phyloP scores from a whole-genome alignment of 2,113 vertebrate species.

The Ciconia maguari region DNA sequence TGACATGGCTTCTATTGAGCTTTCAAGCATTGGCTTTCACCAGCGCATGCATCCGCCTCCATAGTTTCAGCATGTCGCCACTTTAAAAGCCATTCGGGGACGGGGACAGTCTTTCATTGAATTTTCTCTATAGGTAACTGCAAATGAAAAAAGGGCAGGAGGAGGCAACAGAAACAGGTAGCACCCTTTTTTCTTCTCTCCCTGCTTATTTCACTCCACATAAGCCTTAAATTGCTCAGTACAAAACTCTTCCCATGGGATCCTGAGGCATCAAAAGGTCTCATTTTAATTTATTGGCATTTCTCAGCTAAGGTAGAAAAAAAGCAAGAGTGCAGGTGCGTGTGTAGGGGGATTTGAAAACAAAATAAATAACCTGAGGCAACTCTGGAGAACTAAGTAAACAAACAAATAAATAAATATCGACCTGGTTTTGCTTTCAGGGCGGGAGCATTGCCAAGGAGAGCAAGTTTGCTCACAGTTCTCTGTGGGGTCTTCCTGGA shows the following conservation, averaged over 20 bases:
- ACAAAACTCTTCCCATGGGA: not conserved
- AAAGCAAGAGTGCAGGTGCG: rapidly evolving
- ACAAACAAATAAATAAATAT: not conserved
- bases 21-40: not conserved
- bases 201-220: not conserved
- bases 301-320: not conserved
- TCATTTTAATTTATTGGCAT: not conserved
- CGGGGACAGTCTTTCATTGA: not conserved
- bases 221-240: not conserved
- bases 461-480: not conserved
- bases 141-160: not conserved
- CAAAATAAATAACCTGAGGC: not conserved
- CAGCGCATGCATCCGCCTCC: not conserved
- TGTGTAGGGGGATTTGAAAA: not conserved
- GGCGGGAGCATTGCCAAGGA: not conserved
- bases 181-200: not conserved
- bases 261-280: not conserved
- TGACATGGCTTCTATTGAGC: not conserved
- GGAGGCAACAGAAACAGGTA: not conserved
- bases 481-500: not conserved
- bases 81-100: not conserved
- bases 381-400: not conserved
- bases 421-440: not conserved
- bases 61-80: not conserved
- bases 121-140: not conserved